Percentiles rank a stretch among this genome's conserved stretches.
Conservation (phyloP, 2,888 invertebrate genomes). For the Carterocephalus palaemon region DNA sequence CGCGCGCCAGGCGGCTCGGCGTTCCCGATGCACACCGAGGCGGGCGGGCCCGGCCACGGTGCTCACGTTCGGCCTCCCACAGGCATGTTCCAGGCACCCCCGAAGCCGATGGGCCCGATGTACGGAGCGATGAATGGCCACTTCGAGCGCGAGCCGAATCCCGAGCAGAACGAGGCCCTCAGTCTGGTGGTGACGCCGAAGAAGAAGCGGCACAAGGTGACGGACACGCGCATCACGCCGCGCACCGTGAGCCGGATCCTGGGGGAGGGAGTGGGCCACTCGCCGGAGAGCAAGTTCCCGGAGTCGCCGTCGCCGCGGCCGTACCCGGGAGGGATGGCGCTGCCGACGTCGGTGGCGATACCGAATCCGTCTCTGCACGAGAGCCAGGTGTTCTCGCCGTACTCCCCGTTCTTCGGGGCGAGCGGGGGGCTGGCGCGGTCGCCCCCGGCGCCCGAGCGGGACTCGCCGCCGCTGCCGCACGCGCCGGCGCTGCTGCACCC, state of each 20-base stretch:
- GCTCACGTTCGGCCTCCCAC: conserved; percentile 80
- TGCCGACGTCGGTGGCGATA: conserved; percentile 97
- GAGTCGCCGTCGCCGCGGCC: conserved; percentile 87
- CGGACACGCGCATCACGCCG: conserved; percentile 94
- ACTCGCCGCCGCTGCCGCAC: conserved; percentile 91
- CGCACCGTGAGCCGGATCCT: conserved; percentile 92
- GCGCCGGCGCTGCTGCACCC: conserved; percentile 92
- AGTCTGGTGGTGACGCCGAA: conserved; percentile 96
- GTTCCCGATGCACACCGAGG: conserved; percentile 83
- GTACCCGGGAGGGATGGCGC: conserved; percentile 90
- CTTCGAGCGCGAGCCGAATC: conserved; percentile 83
- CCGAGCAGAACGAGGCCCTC: conserved; percentile 95
- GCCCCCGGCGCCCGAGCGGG: conserved; percentile 84
- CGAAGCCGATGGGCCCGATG: conserved; percentile 84
- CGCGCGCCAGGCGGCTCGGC: conserved; percentile 82
- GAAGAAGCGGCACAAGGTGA: conserved; percentile 98
- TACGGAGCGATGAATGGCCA: conserved; percentile 82
- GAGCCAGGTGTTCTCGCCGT: conserved; percentile 95
- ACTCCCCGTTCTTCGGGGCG: conserved; percentile 91
- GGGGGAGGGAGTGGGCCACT: conserved; percentile 87
- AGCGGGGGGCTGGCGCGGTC: conserved; percentile 73
- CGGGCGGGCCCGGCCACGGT: conserved; percentile 69
- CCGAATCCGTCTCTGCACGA: conserved; percentile 97
- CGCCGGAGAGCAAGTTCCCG: conserved; percentile 78
- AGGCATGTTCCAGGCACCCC: conserved; percentile 91